Conservation (phyloP, 92 coral and sea anemone genomes). For the Heliopora coerulea region DNA sequence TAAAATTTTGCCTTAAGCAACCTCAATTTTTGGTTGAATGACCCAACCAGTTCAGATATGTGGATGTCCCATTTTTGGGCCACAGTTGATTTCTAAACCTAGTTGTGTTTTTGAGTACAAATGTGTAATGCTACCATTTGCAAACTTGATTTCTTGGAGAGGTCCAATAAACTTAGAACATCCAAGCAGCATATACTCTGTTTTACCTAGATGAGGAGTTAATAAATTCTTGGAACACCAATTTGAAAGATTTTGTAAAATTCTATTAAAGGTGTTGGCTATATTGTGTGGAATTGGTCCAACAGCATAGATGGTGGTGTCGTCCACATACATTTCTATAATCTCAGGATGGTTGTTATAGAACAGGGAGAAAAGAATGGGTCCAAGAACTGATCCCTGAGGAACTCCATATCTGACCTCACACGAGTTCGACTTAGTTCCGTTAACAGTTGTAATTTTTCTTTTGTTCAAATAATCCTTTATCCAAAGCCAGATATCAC, state of each 20-base stretch:
- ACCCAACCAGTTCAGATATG: background rate
- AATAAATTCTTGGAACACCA: slow-evolving; percentile 23
- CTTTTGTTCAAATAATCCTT: background rate
- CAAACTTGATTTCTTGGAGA: slow-evolving; percentile 33
- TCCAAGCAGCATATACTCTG: slow-evolving; percentile 34
- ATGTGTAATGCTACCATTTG: slow-evolving; percentile 1
- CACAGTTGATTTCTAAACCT: slow-evolving; percentile 24
- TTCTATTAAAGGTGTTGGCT: background rate
- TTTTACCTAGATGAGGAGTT: slow-evolving; percentile 31
- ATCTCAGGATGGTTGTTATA: slow-evolving; percentile 9
- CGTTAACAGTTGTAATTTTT: background rate
- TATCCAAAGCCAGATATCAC: too few species aligned
- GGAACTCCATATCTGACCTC: too few species aligned
- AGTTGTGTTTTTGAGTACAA: slow-evolving; percentile 11
- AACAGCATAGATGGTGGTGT: slow-evolving; percentile 33
- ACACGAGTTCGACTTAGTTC: background rate
- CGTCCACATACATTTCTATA: slow-evolving; percentile 45
- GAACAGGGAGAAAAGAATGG: slow-evolving; percentile 16
- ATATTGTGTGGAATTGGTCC: slow-evolving; percentile 8
- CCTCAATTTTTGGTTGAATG: slow-evolving; percentile 24
- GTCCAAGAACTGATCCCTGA: background rate
- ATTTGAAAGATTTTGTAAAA: background rate
- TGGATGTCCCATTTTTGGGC: slow-evolving; percentile 3
- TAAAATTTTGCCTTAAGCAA: slow-evolving; percentile 39
- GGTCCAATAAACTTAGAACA: slow-evolving; percentile 28